phyloP scores from a whole-genome alignment of 1,140 invertebrate genomes.

The Geopemphigus sp. region DNA sequence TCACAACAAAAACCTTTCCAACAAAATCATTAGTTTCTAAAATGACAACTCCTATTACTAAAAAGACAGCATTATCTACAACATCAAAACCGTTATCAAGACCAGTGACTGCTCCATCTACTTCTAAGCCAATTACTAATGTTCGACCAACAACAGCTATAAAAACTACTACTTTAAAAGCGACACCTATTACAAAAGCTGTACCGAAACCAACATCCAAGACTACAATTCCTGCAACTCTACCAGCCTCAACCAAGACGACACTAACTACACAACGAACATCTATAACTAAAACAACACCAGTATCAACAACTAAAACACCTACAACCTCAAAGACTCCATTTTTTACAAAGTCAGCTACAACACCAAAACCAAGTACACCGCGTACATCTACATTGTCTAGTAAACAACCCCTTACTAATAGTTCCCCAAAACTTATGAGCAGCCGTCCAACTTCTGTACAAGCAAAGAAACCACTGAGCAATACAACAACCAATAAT shows the following conservation, averaged over 20 bases:
- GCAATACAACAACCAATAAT: not conserved
- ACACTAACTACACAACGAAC: constrained; percentile 40
- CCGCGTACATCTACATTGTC: not conserved
- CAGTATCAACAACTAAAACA: constrained; percentile 38
- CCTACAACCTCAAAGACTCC: constrained; percentile 47
- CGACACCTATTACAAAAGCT: constrained; percentile 13
- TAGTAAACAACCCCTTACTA: constrained; percentile 13
- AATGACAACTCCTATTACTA: constrained; percentile 33
- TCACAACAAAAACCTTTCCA: constrained; percentile 26
- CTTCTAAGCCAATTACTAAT: constrained; percentile 31
- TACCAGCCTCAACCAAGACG: constrained; percentile 18
- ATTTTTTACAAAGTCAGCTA: not conserved
- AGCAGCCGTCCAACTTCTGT: not conserved
- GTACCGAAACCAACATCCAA: constrained; percentile 2
- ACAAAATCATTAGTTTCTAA: constrained; percentile 47
- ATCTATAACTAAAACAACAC: constrained; percentile 37
- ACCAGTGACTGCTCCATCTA: constrained; percentile 26
- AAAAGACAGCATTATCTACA: constrained; percentile 8
- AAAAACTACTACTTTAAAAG: constrained; percentile 48
- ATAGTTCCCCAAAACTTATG: constrained; percentile 6
- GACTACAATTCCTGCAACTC: constrained; percentile 10
- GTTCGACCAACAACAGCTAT: constrained; percentile 29
- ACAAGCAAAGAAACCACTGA: constrained; percentile 18
- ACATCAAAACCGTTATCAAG: constrained; percentile 39
- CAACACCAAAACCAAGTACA: constrained; percentile 8